Base-by-base conservation (phyloP, 2,888 invertebrate genomes). In the Malacosoma neustria region DNA sequence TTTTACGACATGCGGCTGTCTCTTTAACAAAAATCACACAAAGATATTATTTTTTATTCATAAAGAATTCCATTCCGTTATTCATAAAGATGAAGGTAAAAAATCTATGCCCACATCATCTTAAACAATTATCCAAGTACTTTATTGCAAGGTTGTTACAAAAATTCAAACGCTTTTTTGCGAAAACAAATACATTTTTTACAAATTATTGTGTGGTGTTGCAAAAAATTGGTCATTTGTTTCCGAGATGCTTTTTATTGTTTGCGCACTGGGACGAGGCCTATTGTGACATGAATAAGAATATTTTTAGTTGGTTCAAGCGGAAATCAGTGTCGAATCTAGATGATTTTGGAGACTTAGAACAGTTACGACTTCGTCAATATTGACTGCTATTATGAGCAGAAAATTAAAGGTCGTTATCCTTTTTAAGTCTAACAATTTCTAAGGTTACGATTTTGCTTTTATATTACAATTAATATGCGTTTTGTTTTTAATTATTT, bases 191-290 rank as follows among this genome's bases (percentile, higher is more conserved):
- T 36, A 38, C n/a, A 54, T 59, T 65, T 71, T 74, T 72, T 68
- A 61, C 50, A 48, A 57, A 61, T 53, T 41, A 32, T 49, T 49
- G 57, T 57, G 32, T 49, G 49, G 56, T 57, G 50, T 60, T 73
- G 77, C 77, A 77, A 80, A 77, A 76, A 22, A 75, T 48, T 56
- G 30, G 37, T 40, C 53, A 46, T 59, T 71, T 70, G 66, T 72
- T 65, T 58, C 48, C 42, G 46, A 49, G 34, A 48, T 41, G 45
- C 22, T 39, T 49, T 62, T 54, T 46, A 56, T 52, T 64, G 58
- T 72, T 76, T 75, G 72, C 61, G 61, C 68, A 73, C 72, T 22
- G 22, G 22, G 6, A 22, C 45, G 49, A 51, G 34, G 36, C 22
- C 32, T 42, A 36, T 14, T 35, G 42, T 48, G 42, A 47, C 47